These are phyloP conservation scores for Ganaspis sp. DNA, from an alignment of 1,140 invertebrate genomes.

Conservation along the genomic window DNA sequence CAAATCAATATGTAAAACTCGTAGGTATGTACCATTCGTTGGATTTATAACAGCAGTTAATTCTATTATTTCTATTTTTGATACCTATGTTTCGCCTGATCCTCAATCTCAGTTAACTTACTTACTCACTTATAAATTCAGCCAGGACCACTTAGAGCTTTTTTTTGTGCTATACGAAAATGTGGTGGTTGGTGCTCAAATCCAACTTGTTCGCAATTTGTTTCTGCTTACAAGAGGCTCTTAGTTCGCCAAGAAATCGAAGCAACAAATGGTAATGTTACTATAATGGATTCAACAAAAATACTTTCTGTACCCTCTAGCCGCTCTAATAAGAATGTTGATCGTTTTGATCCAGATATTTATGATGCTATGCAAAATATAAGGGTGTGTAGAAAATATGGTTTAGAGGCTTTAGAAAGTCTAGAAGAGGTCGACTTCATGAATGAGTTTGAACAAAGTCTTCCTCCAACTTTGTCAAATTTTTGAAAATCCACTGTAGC, in stretches of 20 bases:
- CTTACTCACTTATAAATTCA: constrained; percentile 46
- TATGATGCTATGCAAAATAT: too few species aligned
- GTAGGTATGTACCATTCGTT: background rate
- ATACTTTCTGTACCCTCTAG: constrained; percentile 16
- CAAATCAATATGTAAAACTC: background rate
- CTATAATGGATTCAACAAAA: constrained; percentile 30
- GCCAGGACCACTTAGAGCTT: constrained; percentile 49
- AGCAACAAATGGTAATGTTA: constrained; percentile 27
- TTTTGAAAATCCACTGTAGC: background rate
- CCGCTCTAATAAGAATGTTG: too few species aligned
- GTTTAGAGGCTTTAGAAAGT: too few species aligned
- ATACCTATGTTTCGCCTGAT: background rate
- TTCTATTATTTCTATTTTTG: background rate
- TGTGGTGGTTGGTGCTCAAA: constrained; percentile 31
- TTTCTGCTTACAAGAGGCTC: constrained; percentile 31
- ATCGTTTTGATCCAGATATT: too few species aligned
- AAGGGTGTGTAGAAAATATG: too few species aligned
- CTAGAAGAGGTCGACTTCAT: too few species aligned
- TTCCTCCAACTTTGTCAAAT: background rate
- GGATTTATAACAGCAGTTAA: background rate
- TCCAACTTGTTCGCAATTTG: too few species aligned
- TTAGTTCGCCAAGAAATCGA: constrained; percentile 39
- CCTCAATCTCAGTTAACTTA: constrained; percentile 16
- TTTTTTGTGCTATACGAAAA: constrained; percentile 46
- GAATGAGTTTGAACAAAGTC: too few species aligned